phyloP scores from a whole-genome alignment of 2,888 invertebrate genomes.

The Halictus quadricinctus region DNA sequence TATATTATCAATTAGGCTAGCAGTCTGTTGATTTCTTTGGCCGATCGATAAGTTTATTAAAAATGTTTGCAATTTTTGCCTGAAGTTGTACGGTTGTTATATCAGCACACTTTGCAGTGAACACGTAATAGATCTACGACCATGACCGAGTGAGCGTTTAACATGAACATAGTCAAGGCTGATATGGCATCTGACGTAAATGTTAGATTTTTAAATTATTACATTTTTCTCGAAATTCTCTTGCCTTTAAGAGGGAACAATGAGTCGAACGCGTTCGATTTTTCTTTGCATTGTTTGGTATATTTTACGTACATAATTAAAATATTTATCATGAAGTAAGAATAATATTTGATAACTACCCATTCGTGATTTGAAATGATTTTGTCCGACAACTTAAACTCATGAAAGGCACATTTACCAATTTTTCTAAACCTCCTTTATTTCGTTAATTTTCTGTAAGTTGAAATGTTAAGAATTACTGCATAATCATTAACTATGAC shows the following conservation, averaged over 20 bases:
- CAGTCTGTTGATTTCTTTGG: background rate
- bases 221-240: background rate
- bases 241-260: background rate
- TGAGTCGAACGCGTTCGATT: background rate
- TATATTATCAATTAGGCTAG: background rate
- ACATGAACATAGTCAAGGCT: slow-evolving; percentile 68
- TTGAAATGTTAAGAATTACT: background rate
- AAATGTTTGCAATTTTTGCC: background rate
- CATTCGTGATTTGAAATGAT: background rate
- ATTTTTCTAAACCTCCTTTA: background rate
- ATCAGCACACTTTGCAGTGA: slow-evolving; percentile 43
- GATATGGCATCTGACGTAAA: slow-evolving; percentile 63
- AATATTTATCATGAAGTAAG: background rate
- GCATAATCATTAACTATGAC: background rate
- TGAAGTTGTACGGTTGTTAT: slow-evolving; percentile 16
- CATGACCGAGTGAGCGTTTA: slow-evolving; percentile 73
- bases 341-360: background rate
- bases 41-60: background rate
- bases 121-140: slow-evolving; percentile 65
- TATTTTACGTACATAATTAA: background rate
- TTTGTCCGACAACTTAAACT: background rate
- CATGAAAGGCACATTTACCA: background rate
- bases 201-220: slow-evolving; percentile 23
- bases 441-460: background rate
- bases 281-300: background rate